Conservation (phyloP, 2,113 vertebrate species). For the Phyllostomus hastatus region DNA sequence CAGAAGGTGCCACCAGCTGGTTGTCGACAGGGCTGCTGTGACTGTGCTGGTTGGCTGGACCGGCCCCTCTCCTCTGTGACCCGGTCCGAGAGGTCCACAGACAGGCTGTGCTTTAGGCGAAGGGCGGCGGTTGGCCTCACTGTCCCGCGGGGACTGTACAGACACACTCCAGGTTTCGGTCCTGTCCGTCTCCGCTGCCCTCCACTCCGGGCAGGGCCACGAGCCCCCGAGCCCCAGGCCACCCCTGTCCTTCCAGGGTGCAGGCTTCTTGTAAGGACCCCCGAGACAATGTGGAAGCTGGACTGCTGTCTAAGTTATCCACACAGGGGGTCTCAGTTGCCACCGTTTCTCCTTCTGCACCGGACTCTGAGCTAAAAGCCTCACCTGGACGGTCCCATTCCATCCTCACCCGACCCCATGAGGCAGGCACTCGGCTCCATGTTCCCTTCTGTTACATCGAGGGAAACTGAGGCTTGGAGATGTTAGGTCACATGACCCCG, state of each 20-base stretch:
- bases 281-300: not conserved
- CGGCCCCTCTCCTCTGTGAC: not conserved
- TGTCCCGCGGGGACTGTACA: not conserved
- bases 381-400: not conserved
- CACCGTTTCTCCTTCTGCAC: not conserved
- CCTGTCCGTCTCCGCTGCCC: not conserved
- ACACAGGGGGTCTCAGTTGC: not conserved
- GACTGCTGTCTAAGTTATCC: not conserved
- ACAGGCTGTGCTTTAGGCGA: not conserved
- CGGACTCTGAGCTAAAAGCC: not conserved
- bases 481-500: not conserved
- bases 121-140: not conserved
- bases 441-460: not conserved
- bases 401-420: not conserved
- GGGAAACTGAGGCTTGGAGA: not conserved
- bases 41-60: not conserved
- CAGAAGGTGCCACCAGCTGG: not conserved
- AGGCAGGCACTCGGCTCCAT: not conserved
- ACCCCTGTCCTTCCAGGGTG: no score
- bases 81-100: fast-evolving
- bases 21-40: not conserved
- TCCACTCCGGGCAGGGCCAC: not conserved
- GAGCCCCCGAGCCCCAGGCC: not conserved
- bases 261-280: not conserved
- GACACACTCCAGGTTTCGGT: not conserved